Base-by-base conservation (phyloP, 2,113 vertebrate species). In the Toxotes chatareus region DNA sequence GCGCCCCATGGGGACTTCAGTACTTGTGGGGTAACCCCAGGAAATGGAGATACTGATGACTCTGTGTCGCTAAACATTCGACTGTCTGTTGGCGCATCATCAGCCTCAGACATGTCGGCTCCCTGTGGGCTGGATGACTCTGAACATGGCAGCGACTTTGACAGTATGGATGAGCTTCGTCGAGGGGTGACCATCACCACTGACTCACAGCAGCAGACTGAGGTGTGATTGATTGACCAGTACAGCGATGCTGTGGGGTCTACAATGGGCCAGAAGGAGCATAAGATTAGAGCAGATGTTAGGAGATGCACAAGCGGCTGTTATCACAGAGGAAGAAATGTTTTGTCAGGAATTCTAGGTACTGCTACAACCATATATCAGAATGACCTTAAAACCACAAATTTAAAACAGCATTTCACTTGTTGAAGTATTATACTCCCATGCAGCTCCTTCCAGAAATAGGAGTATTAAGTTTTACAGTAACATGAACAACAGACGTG, bases 141-240 rank as follows among this genome's bases (percentile, higher is more conserved):
- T 0, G 97, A 98, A 93, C 95, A 95, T 64, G 89, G 95, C 93
- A 97, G 96, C 79, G 95, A 96, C 94, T 96, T 96, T 64, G 97
- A 97, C 88, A 97, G 97, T 0, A 87, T 96, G 78, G 97, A 97
- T 0, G 96, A 97, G 80, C 93, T 96, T 73, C 95, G 92, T 32
- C 86, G 84, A n/a, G 92, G 93, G 4, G 91, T 91, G 6, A 93
- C 93, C 36, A 86, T 93, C 36, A 90, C 77, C 65, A 91, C 91
- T 3, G 93, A 94, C 49, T 91, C 96, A 13, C 97, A 99, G 92
- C 98, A 99, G 80, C 98, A 99, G 93, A 99, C 98, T 21, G 96
- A 99, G 88, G 98, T 99, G 80, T 99, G 95, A 96, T 9, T 49
- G 42, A 57, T 31, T 19, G 51, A 57, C 17, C 9, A 16, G 6